phyloP scores from a whole-genome alignment of 2,797 vertebrate species.

The Sternarchorhynchus goeldii region DNA sequence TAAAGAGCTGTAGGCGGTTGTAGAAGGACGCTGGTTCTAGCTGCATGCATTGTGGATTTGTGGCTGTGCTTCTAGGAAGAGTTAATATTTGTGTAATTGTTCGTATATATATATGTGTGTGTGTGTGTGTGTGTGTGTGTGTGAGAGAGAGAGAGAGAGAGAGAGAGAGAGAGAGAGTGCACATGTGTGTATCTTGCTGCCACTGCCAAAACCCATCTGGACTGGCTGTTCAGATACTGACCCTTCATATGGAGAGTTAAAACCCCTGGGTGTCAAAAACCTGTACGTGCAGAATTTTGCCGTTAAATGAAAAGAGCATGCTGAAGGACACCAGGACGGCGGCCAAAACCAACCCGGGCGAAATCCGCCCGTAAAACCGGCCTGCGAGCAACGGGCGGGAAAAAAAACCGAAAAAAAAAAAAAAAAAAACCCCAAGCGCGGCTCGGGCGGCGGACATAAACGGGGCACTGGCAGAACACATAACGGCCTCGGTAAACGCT shows the following conservation, averaged over 20 bases:
- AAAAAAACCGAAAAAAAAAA: no score
- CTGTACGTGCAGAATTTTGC: conserved; percentile 50
- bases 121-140: conserved; percentile 34
- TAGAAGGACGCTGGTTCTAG: not conserved
- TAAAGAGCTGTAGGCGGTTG: no score
- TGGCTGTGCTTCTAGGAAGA: not conserved
- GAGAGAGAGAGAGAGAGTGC: no score
- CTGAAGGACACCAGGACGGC: conserved; percentile 38
- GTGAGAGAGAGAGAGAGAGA: no score
- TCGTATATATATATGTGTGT: conserved; percentile 18
- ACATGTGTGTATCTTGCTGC: conserved; percentile 2
- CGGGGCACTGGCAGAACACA: conserved; percentile 6
- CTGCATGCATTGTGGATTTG: conserved; percentile 10
- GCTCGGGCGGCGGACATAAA: conserved; percentile 11
- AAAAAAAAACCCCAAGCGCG: no score
- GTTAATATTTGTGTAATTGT: conserved; percentile 14
- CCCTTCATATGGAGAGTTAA: conserved; percentile 35
- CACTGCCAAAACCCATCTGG: conserved; percentile 45
- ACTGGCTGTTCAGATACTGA: conserved; percentile 30
- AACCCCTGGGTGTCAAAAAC: conserved; percentile 58
- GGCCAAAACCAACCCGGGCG: conserved; percentile 26
- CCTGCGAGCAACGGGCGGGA: no score
- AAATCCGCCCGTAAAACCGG: conserved; percentile 12
- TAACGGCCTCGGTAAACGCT: conserved; percentile 27
- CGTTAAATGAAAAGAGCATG: conserved; percentile 44